phyloP scores from a whole-genome alignment of 2,113 vertebrate genomes.

The Leucopsar rothschildi region DNA sequence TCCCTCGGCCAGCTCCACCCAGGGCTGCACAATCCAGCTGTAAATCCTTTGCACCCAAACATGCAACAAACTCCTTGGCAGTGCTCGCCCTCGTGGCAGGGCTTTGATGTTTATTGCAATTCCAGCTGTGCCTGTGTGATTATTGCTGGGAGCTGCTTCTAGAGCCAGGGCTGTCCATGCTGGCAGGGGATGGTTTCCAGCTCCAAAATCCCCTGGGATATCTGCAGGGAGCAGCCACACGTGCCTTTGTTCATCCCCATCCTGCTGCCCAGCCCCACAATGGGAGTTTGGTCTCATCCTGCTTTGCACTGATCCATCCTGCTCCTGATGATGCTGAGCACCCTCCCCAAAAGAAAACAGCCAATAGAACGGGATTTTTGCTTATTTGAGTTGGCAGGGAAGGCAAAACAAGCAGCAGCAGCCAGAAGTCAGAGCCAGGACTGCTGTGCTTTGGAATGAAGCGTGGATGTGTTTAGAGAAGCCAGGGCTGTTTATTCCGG shows the following conservation, averaged over 20 bases:
- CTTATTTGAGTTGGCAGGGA: conserved; percentile 43
- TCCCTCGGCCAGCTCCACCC: background rate
- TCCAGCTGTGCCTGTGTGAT: background rate
- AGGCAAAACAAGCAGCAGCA: background rate
- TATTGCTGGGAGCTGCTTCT: background rate
- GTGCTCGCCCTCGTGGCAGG: fast-evolving
- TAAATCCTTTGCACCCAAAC: conserved; percentile 1
- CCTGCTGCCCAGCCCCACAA: background rate
- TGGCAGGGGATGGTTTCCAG: background rate
- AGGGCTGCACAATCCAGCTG: background rate
- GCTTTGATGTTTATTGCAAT: background rate
- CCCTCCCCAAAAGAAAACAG: background rate
- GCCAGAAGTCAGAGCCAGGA: background rate
- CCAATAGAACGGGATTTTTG: background rate
- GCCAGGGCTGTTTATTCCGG: background rate
- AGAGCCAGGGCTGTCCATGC: background rate
- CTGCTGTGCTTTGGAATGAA: background rate
- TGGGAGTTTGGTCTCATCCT: background rate
- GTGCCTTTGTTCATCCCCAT: background rate
- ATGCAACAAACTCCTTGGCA: background rate
- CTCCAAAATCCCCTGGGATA: background rate
- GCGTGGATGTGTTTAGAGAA: background rate
- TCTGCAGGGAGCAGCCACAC: background rate
- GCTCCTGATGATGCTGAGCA: background rate
- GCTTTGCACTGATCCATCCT: background rate